Evolutionary conservation across 30 jellyfish, hydroid and myxozoan genomes (phyloP).

Genomic region (Calvadosia cruxmelitensis): DNA sequence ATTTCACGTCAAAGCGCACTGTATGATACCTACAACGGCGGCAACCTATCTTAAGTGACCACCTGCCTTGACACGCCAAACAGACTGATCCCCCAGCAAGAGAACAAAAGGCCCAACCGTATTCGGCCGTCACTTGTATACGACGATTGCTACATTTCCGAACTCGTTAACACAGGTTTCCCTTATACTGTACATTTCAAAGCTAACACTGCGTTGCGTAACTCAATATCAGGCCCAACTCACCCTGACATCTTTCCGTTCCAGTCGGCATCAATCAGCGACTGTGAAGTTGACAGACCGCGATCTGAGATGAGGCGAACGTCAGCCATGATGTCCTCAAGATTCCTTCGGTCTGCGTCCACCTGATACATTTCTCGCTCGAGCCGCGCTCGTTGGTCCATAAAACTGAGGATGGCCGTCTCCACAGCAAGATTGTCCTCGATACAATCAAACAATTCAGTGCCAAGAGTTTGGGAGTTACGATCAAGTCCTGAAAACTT

Average conservation of each 20-base stretch:
- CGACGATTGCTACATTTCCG: too few relatives aligned
- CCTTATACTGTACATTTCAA: too few relatives aligned
- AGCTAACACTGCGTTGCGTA: neutral
- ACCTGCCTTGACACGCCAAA: neutral
- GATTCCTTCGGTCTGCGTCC: slow-evolving; percentile 65
- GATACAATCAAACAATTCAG: slow-evolving; percentile 87
- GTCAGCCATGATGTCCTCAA: slow-evolving; percentile 33
- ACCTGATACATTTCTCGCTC: slow-evolving; percentile 62
- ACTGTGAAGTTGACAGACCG: neutral
- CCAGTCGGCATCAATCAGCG: neutral
- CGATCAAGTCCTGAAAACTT: slow-evolving; percentile 62
- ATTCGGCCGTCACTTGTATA: too few relatives aligned
- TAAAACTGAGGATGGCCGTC: slow-evolving; percentile 84
- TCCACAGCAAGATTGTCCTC: slow-evolving; percentile 83
- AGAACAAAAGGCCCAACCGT: too few relatives aligned
- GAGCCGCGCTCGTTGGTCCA: slow-evolving; percentile 63
- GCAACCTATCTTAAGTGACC: neutral
- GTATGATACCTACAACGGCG: neutral
- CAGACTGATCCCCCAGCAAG: too few relatives aligned
- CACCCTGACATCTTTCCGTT: neutral
- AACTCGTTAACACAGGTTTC: too few relatives aligned
- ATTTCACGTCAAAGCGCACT: neutral
- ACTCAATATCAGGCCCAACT: neutral
- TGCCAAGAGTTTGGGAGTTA: slow-evolving; percentile 75
- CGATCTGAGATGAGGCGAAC: neutral